Base-by-base conservation (phyloP, 1,140 invertebrate genomes). In the Lysiphlebus fabarum region DNA sequence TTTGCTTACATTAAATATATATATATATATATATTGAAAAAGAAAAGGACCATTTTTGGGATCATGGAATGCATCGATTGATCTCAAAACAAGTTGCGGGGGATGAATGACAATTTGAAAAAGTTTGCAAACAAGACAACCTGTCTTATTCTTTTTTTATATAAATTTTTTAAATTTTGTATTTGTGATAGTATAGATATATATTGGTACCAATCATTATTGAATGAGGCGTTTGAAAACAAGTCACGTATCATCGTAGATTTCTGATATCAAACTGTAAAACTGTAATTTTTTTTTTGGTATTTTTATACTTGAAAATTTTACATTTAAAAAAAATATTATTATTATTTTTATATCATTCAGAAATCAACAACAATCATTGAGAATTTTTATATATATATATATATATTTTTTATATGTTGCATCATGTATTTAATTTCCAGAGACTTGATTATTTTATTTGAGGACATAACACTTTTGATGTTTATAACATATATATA, bases 351-450 rank as follows among this genome's bases (percentile, higher is more conserved):
- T 12, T n/a, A 10, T 12, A 11, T 45, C 7, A 45, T 12, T 45
- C 43, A 7, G 10, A 12, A 10, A 12, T 14, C 12, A n/a, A 7
- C 12, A n/a, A 7, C 8, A 26, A 26, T 26, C 17, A 26, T 43
- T 43, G 42, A 10, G 42, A 1, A 43, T 6, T 11, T 43, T 43
- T 6, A 43, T 8, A 11, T n/a, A 10, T 12, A 10, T 10, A 6
- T 43, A 6, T 43, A n/a, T 11, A 4, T 12, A n/a, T n/a, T n/a
- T n/a, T 10, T 43, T 12, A 43, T n/a, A 26, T 47, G 34, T 56
- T 56, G 44, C 54, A 47, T 44, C 47, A 56, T 56, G 47, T 56
- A 56, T 56, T 56, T 56, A 56, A 56, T 56, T 56, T 36, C 47
- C 34, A 56, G 17, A 26, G 17, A 38, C 34, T 12, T 56, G 11